Evolutionary conservation across 2,888 invertebrate species (phyloP).

Genomic region (Sinhomidia bicolor): DNA sequence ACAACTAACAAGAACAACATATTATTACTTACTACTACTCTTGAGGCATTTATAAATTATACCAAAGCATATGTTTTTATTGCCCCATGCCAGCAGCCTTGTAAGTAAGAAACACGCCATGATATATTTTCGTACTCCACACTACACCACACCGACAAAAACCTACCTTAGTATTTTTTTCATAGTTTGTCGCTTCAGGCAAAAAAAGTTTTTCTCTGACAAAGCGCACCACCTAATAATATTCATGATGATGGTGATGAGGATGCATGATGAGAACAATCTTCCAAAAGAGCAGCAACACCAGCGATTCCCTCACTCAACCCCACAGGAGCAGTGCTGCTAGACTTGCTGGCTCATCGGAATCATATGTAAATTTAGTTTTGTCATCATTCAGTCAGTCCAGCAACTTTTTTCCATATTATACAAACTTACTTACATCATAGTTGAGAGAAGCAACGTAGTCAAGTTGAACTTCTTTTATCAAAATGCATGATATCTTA

Average conservation of each 20-base stretch:
- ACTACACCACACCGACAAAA: not conserved
- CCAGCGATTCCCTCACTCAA: not conserved
- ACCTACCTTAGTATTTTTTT: not conserved
- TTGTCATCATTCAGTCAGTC: not conserved
- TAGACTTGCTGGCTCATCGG: slow-evolving; percentile 53
- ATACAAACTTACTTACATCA: no score
- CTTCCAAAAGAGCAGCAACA: not conserved
- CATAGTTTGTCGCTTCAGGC: slow-evolving; percentile 50
- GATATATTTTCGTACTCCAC: not conserved
- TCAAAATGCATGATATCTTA: not conserved
- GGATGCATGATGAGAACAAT: not conserved
- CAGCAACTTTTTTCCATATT: not conserved
- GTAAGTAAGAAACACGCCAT: not conserved
- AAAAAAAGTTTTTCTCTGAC: not conserved
- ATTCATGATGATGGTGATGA: not conserved
- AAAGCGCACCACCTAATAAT: not conserved
- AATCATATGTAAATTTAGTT: slow-evolving; percentile 22
- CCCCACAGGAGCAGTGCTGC: not conserved
- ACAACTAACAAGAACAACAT: not conserved
- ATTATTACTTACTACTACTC: no score
- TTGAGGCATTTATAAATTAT: slow-evolving; percentile 42
- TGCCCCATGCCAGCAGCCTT: slow-evolving; percentile 31
- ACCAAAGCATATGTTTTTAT: slow-evolving; percentile 32
- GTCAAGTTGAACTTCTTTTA: no score
- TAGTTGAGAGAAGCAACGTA: no score